Evolutionary conservation across 2,888 invertebrate genomes (phyloP), one percentile per base, ranked within the genome.

Genomic region (Chrysina gloriosa): DNA sequence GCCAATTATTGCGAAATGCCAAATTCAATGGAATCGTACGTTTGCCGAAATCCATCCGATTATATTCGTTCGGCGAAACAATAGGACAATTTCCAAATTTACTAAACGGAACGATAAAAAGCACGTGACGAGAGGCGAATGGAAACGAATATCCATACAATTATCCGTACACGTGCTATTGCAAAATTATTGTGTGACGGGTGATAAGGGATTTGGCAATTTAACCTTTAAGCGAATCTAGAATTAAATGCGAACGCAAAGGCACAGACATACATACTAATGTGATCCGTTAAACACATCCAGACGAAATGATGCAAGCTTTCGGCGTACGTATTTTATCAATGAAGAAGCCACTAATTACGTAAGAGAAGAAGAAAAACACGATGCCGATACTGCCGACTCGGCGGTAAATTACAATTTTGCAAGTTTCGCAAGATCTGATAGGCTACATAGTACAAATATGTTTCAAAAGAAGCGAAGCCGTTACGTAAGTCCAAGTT

Each of bases 131-230:
- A 14, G 27, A 47, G 47, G 29, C 29, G 29, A 50, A 50, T 27
- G 27, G 50, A 27, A 27, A 50, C 9, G 29, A 4, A 16, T 45
- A 4, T 45, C 1, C n/a, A 31, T 19, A 21, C 7, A 6, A 7
- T 45, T 23, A 29, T 27, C 50, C 14, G 29, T 50, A 25, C 71
- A 68, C 70, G 68, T 66, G 66, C 52, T 63, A 48, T 71, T 71
- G 69, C 71, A 71, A 71, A 71, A 71, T 64, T 56, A 54, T 48
- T 42, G 61, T 47, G 50, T 36, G 42, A 23, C 50, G 63, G n/a
- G 58, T 63, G 64, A 56, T 54, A 63, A 63, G 45, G 9, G 45
- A 70, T 70, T 69, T 67, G 67, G 67, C 67, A 70, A 69, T 56
- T 39, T 36, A 70, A 70, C 70, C 70, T 68, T 70, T 70, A 39